phyloP scores from a whole-genome alignment of 64 coral and sea anemone species.

The Catalaphyllia jardinei region DNA sequence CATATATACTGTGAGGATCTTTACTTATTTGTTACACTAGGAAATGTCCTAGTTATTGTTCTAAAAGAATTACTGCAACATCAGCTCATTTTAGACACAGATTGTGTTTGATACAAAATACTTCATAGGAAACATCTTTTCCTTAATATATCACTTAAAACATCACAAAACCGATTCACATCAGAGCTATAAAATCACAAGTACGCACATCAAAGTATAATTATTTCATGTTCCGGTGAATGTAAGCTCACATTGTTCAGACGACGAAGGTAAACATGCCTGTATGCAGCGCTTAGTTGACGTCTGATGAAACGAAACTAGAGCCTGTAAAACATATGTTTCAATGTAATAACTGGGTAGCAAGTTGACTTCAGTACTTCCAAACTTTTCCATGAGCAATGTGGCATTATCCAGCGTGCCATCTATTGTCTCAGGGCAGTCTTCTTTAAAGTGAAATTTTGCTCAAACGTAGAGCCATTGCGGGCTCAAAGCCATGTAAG shows the following conservation, averaged over 20 bases:
- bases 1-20: background rate
- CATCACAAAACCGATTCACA: background rate
- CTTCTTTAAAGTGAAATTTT: background rate
- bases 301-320: background rate
- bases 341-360: background rate
- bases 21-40: background rate
- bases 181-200: background rate
- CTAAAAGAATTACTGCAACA: background rate
- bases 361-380: background rate
- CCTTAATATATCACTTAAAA: too few species aligned
- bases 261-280: background rate
- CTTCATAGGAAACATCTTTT: background rate
- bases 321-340: background rate
- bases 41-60: background rate
- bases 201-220: background rate
- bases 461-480: background rate
- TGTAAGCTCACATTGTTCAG: slow-evolving; percentile 12
- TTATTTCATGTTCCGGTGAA: slow-evolving; percentile 12
- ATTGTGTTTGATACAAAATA: background rate
- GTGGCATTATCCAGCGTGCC: background rate
- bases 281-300: background rate
- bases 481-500: slow-evolving; percentile 34
- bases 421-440: background rate
- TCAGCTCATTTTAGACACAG: background rate
- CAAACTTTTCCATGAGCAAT: background rate